These are phyloP conservation scores for Percopsis omiscomaycus DNA, from an alignment of 2,797 vertebrate genomes.

Conservation along the genomic window DNA sequence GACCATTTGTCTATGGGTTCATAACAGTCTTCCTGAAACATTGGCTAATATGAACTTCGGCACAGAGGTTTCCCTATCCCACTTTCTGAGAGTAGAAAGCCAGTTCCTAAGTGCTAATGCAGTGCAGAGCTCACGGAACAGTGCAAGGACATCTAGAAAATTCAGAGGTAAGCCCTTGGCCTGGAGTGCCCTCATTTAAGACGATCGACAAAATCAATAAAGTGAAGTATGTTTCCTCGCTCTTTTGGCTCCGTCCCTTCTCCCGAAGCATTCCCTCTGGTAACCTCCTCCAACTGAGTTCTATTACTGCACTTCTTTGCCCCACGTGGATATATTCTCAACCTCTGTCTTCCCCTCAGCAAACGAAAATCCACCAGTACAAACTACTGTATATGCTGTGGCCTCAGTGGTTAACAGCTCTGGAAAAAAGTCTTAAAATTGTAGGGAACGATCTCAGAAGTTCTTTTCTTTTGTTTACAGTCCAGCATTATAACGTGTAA, in stretches of 20 bases:
- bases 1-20: neutral
- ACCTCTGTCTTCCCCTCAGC: conserved; percentile 61
- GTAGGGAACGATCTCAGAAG: conserved; percentile 29
- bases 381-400: conserved; percentile 41
- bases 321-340: conserved; percentile 64
- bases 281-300: conserved; percentile 72
- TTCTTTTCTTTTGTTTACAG: conserved; percentile 16
- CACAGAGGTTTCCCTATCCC: conserved; percentile 13
- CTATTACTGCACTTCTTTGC: conserved; percentile 66
- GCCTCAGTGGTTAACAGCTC: conserved; percentile 27
- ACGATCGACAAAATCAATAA: conserved; percentile 84
- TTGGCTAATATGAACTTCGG: conserved; percentile 12
- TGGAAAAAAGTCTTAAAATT: conserved; percentile 42
- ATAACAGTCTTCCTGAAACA: conserved; percentile 21
- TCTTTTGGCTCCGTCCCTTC: conserved; percentile 72
- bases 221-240: conserved; percentile 79
- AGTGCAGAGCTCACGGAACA: conserved; percentile 46
- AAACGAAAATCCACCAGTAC: conserved; percentile 54
- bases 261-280: conserved; percentile 69
- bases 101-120: conserved; percentile 11
- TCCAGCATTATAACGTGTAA: conserved; percentile 1
- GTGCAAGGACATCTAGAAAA: conserved; percentile 49
- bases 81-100: conserved; percentile 30
- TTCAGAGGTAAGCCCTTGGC: conserved; percentile 78
- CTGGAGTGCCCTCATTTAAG: conserved; percentile 82